Evolutionary conservation across 2,113 vertebrate genomes (phyloP), one percentile per base, ranked within the genome.

Genomic region (Dasyprocta punctata): DNA sequence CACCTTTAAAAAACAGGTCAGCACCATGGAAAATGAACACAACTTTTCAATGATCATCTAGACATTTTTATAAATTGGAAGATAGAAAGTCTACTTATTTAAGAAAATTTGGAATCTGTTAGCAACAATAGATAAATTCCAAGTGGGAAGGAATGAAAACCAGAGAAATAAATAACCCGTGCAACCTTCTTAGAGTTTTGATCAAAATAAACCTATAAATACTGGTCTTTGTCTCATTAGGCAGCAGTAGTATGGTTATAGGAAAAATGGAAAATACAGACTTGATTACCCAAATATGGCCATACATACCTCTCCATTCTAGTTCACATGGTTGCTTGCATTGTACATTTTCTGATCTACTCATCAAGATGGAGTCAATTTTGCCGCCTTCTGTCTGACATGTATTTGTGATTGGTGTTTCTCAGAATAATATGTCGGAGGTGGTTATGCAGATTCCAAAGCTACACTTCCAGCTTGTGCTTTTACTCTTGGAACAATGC

Each of bases 331-430:
- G 5, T 24, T 52, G 8, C n/a, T 65, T 52, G 33, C 16, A 20
- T 11, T 54, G 44, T 38, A 12, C 38, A 49, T 41, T 54, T 82
- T 56, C 49, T 82, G 17, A n/a, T 82, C 33, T 56, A 30, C 28
- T 30, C 5, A 49, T 33, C 36, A 81, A 24, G 4, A 22, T 41
- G 49, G 14, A 56, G 10, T 44, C 0, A 14, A 24, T 91, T 82
- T 41, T 0, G 36, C 20, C 16, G 28, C 1, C 2, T 20, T 28
- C 9, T 10, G 10, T 63, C 26, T 54, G 36, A 41, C 24, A 0
- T 81, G 10, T 16, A 30, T 10, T 69, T 44, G 16, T 24, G 7
- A 82, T 5, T 30, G 56, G 47, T n/a, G n/a, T n/a, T n/a, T n/a
- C n/a, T n/a, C n/a, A n/a, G n/a, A n/a, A n/a, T n/a, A n/a, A n/a